Conservation (phyloP, 2,888 invertebrate species). For the Macaria liturata region DNA sequence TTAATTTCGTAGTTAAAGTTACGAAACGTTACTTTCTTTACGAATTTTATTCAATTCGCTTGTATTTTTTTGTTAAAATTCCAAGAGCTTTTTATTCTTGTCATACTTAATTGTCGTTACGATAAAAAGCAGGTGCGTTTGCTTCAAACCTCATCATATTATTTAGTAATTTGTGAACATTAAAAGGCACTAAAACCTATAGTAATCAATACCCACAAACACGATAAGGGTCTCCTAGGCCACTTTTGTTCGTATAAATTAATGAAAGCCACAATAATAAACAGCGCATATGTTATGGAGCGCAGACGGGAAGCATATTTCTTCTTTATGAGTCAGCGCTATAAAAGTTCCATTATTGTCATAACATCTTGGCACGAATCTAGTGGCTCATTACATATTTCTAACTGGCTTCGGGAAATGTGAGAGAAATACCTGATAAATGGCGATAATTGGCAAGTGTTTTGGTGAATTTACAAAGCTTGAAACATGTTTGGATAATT, state of each 20-base stretch:
- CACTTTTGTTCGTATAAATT: conserved; percentile 15
- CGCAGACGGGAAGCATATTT: conserved; percentile 39
- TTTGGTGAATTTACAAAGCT: conserved; percentile 14
- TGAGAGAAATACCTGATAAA: conserved; percentile 35
- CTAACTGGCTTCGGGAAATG: conserved; percentile 31
- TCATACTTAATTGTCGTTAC: no score
- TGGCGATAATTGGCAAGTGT: conserved; percentile 33
- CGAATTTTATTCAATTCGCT: no score
- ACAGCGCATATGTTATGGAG: conserved; percentile 25
- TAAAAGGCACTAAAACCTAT: conserved; percentile 7
- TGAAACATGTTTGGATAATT: no score
- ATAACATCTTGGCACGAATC: conserved; percentile 54
- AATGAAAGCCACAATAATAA: conserved; percentile 27
- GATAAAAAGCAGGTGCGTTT: no score
- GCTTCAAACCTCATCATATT: no score
- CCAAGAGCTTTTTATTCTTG: no score
- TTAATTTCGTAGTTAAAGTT: no score
- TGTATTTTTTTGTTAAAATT: no score
- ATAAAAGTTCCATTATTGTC: conserved; percentile 58
- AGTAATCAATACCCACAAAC: conserved; percentile 5
- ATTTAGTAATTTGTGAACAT: neutral
- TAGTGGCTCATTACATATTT: conserved; percentile 36
- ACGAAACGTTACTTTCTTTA: no score
- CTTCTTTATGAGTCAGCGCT: conserved; percentile 48
- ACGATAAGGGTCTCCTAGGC: conserved; percentile 5